Evolutionary conservation across 2,888 invertebrate species (phyloP).

Genomic region (Epistrophe grossulariae): DNA sequence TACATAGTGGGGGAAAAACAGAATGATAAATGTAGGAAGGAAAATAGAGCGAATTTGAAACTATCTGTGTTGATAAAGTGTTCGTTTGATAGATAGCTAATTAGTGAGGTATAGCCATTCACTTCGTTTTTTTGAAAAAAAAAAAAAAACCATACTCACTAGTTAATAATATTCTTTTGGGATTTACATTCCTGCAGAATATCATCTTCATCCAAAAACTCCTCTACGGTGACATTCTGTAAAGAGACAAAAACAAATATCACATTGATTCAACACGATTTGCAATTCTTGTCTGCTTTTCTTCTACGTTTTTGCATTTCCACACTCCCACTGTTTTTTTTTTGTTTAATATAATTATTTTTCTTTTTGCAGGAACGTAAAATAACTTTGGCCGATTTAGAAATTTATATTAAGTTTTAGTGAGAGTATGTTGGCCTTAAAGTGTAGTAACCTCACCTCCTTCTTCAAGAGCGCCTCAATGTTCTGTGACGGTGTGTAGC

Average conservation of each 20-base stretch:
- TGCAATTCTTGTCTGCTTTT: not conserved
- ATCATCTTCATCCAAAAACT: slow-evolving; percentile 97
- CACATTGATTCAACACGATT: slow-evolving; percentile 13
- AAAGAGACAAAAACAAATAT: slow-evolving; percentile 77
- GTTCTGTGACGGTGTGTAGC: slow-evolving; percentile 83
- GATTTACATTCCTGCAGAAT: slow-evolving; percentile 97
- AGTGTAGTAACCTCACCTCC: slow-evolving; percentile 80
- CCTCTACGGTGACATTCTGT: slow-evolving; percentile 94
- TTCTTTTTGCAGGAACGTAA: not conserved
- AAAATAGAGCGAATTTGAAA: not conserved
- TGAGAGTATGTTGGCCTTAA: slow-evolving; percentile 5
- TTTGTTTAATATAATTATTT: not conserved
- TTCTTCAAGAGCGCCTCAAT: slow-evolving; percentile 83
- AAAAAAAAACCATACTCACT: slow-evolving; percentile 87
- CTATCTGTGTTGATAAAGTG: not conserved
- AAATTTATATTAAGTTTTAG: slow-evolving; percentile 33
- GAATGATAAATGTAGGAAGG: not conserved
- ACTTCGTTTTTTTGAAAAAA: not conserved
- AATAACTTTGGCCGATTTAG: slow-evolving; percentile 36
- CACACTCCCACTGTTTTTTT: not conserved
- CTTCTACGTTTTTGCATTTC: not conserved
- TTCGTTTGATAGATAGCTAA: not conserved
- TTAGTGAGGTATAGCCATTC: not conserved
- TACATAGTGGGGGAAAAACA: not conserved
- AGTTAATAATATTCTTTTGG: slow-evolving; percentile 95